Conservation (phyloP, 1,140 invertebrate species). For the Copidosoma floridanum region DNA sequence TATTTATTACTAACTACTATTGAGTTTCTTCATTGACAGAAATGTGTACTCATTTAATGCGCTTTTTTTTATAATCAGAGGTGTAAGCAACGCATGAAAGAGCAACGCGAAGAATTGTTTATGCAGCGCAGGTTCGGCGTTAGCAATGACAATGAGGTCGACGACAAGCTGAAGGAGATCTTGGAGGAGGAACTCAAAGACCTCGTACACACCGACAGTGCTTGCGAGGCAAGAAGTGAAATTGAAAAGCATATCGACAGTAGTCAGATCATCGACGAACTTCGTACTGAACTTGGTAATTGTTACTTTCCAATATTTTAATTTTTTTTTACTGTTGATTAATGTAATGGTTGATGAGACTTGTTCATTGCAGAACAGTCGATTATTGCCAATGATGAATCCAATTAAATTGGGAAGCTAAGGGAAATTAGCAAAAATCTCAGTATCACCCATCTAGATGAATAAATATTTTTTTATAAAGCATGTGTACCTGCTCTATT, state of each 20-base stretch:
- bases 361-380: no score
- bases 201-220: constrained; percentile 2
- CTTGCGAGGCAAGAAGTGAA: constrained; percentile 2
- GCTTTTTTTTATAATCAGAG: not conserved
- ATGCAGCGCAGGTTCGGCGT: constrained; percentile 21
- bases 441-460: no score
- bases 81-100: constrained; percentile 16
- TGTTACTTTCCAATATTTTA: not conserved
- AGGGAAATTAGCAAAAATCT: no score
- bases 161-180: constrained; percentile 19
- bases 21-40: not conserved
- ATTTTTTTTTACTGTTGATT: not conserved
- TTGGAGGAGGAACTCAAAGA: constrained; percentile 20
- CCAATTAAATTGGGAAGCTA: no score
- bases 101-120: constrained; percentile 11
- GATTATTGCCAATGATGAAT: no score
- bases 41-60: not conserved
- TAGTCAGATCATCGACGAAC: not conserved
- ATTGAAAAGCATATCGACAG: constrained; percentile 6
- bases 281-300: constrained; percentile 8
- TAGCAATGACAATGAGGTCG: constrained; percentile 6
- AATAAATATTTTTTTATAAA: no score
- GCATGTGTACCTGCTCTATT: no score
- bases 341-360: no score
- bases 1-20: not conserved